Conservation (phyloP, 2,797 vertebrate genomes). For the Chelmon rostratus region DNA sequence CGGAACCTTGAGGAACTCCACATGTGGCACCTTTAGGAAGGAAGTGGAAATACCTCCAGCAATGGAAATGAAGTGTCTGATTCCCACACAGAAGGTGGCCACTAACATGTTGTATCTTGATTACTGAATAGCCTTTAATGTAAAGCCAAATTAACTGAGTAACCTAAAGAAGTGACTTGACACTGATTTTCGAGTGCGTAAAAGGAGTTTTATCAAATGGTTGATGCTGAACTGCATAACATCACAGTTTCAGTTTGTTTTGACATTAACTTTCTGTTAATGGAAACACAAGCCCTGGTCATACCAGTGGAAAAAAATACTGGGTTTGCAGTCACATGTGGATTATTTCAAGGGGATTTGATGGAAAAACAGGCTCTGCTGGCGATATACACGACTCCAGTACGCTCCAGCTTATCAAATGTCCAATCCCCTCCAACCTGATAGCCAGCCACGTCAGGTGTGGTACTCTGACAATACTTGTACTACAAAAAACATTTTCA, state of each 20-base stretch:
- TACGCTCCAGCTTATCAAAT: not conserved
- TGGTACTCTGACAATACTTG: not conserved
- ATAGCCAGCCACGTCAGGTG: not conserved
- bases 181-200: not conserved
- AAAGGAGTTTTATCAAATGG: not conserved
- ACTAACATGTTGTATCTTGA: not conserved
- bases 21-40: not conserved
- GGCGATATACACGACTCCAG: too few species aligned
- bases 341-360: not conserved
- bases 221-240: not conserved
- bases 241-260: not conserved
- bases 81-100: too few species aligned
- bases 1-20: not conserved
- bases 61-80: not conserved
- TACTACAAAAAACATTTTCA: not conserved
- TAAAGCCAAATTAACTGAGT: not conserved
- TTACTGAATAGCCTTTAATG: not conserved
- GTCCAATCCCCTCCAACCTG: not conserved
- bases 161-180: not conserved
- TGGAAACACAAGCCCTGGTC: too few species aligned
- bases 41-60: not conserved
- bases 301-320: not conserved
- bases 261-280: not conserved
- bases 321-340: not conserved
- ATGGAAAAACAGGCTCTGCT: too few species aligned